A percentile compares a stretch with the other conserved stretches of the same genome.
Conservation (phyloP, 2,888 invertebrate species). For the Diogma glabrata region DNA sequence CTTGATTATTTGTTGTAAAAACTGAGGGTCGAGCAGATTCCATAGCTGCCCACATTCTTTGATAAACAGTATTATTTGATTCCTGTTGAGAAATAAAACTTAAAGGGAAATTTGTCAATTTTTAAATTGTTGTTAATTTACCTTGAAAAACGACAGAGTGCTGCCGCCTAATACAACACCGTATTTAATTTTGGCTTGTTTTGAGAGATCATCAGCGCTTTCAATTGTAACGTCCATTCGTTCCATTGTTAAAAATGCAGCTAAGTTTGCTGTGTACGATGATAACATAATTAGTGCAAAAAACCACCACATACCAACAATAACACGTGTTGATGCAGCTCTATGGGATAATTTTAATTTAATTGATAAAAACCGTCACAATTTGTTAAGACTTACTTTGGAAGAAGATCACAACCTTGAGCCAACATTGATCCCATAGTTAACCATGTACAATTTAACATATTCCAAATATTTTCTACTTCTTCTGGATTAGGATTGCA, state of each 20-base stretch:
- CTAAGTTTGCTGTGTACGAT: slow-evolving; percentile 89
- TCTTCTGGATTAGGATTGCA: slow-evolving; percentile 74
- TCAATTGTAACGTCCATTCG: slow-evolving; percentile 81
- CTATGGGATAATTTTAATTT: slow-evolving; percentile 37
- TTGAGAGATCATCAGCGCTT: slow-evolving; percentile 82
- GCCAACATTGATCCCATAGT: slow-evolving; percentile 85
- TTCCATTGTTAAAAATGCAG: slow-evolving; percentile 84
- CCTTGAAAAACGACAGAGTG: slow-evolving; percentile 82
- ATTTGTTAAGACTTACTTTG: slow-evolving; percentile 48
- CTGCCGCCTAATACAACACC: slow-evolving; percentile 85
- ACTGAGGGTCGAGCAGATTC: slow-evolving; percentile 70
- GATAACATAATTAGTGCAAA: slow-evolving; percentile 85
- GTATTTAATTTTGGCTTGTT: slow-evolving; percentile 92
- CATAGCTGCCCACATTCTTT: slow-evolving; percentile 90
- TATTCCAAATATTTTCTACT: slow-evolving; percentile 76
- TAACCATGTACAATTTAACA: slow-evolving; percentile 86
- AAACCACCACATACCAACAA: slow-evolving; percentile 88
- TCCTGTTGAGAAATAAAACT: slow-evolving; percentile 43
- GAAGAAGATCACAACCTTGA: slow-evolving; percentile 85
- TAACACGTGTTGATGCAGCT: slow-evolving; percentile 78
- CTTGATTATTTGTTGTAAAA: slow-evolving; percentile 69
- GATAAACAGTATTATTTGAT: slow-evolving; percentile 80
- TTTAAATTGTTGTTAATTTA: slow-evolving; percentile 31
- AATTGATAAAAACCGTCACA: not conserved
- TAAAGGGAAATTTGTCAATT: not conserved